Percentiles rank a stretch among this genome's conserved stretches.
phyloP scores from a whole-genome alignment of 2,888 invertebrate genomes.

The Allophyes oxyacanthae region DNA sequence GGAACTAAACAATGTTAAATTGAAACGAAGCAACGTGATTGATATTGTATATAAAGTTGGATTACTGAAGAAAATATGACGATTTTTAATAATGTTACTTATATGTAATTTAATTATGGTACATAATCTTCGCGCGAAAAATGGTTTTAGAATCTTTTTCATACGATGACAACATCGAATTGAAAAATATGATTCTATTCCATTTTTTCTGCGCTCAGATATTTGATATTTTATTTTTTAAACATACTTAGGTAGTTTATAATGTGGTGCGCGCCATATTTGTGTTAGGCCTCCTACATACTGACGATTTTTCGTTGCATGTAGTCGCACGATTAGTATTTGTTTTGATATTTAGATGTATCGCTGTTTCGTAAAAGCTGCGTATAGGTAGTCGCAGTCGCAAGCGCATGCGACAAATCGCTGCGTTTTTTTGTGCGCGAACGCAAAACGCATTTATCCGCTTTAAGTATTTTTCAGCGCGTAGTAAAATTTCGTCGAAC shows the following conservation, averaged over 20 bases:
- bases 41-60: slow-evolving; percentile 73
- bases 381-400: slow-evolving; percentile 24
- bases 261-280: slow-evolving; percentile 38
- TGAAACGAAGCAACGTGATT: slow-evolving; percentile 83
- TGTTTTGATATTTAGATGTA: slow-evolving; percentile 26
- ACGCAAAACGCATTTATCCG: slow-evolving; percentile 5
- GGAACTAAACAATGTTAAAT: slow-evolving; percentile 83
- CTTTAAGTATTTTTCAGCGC: slow-evolving; percentile 25
- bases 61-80: slow-evolving; percentile 53
- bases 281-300: slow-evolving; percentile 11
- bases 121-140: slow-evolving; percentile 30
- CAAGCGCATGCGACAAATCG: slow-evolving; percentile 32
- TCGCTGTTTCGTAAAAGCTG: slow-evolving; percentile 17
- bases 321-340: slow-evolving; percentile 48
- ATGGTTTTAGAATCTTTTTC: slow-evolving; percentile 23
- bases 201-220: slow-evolving; percentile 24
- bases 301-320: slow-evolving; percentile 27
- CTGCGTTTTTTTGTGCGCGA: slow-evolving; percentile 23
- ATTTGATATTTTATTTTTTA: slow-evolving; percentile 53
- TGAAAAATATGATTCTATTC: slow-evolving; percentile 31
- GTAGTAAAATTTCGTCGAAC: slow-evolving; percentile 12
- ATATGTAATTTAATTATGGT: slow-evolving; percentile 59
- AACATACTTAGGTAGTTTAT: slow-evolving; percentile 56
- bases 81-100: slow-evolving; percentile 61
- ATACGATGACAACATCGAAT: background rate